Percentiles rank a stretch among this genome's conserved stretches.
Evolutionary conservation across 2,888 invertebrate genomes (phyloP).

Genomic region (Oscheius sp.): DNA sequence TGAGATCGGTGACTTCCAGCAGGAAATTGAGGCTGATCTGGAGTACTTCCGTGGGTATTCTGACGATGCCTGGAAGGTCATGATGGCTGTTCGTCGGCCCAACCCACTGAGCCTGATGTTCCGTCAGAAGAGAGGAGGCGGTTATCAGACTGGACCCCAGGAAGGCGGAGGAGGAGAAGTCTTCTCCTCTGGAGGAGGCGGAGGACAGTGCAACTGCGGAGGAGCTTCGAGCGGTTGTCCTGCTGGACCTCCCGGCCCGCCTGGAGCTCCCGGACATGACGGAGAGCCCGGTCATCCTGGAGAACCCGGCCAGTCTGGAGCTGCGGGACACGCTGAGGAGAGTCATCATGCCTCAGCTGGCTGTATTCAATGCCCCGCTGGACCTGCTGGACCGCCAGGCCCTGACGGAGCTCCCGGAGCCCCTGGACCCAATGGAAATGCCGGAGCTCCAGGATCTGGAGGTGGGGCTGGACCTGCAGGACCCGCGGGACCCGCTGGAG

Average conservation of each 20-base stretch:
- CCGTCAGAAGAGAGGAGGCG: not conserved
- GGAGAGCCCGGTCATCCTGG: conserved; percentile 19
- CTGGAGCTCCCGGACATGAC: conserved; percentile 1
- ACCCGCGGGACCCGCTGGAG: conserved; percentile 14
- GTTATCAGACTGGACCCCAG: not conserved
- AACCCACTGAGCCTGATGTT: not conserved
- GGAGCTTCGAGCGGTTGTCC: conserved; percentile 9
- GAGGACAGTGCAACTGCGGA: conserved; percentile 20
- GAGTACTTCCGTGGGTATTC: conserved; percentile 27
- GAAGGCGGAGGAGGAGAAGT: conserved; percentile 17
- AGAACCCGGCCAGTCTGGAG: conserved; percentile 3
- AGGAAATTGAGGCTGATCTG: conserved; percentile 13
- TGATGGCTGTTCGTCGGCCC: conserved; percentile 4
- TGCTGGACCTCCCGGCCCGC: conserved; percentile 21
- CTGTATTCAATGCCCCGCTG: conserved; percentile 13
- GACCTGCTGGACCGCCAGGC: conserved; percentile 5
- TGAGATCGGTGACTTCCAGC: conserved; percentile 15
- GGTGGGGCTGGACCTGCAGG: conserved; percentile 16
- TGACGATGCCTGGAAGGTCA: conserved; percentile 29
- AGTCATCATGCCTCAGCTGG: not conserved
- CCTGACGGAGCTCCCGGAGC: conserved; percentile 15
- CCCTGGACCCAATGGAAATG: conserved; percentile 19
- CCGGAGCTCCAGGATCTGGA: not conserved
- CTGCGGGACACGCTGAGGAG: not conserved
- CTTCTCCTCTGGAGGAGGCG: not conserved